Evolutionary conservation across 2,888 invertebrate species (phyloP).

Genomic region (Trimorus sp.): DNA sequence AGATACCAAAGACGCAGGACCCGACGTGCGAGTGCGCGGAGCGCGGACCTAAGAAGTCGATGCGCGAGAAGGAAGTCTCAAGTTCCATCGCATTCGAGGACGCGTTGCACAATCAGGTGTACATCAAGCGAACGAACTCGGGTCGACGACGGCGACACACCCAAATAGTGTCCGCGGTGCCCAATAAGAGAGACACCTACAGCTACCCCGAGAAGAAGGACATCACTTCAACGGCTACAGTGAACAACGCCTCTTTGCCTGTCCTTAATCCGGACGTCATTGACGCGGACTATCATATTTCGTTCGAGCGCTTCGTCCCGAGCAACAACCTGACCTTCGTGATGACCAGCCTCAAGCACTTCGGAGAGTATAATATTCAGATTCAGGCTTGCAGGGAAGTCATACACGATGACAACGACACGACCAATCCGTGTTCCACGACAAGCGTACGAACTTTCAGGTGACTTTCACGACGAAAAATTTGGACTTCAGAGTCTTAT

Average conservation of each 20-base stretch:
- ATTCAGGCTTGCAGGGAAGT: conserved; percentile 90
- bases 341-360: conserved; percentile 88
- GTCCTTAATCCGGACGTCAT: conserved; percentile 51
- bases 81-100: conserved; percentile 90
- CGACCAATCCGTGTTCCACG: conserved; percentile 83
- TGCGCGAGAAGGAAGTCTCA: conserved; percentile 85
- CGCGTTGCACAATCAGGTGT: conserved; percentile 89
- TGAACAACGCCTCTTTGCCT: background rate
- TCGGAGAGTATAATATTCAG: conserved; percentile 88
- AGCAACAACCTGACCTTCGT: conserved; percentile 80
- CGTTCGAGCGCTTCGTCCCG: conserved; percentile 72
- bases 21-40: conserved; percentile 81
- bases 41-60: conserved; percentile 80
- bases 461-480: no score
- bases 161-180: conserved; percentile 48
- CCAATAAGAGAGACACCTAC: conserved; percentile 44
- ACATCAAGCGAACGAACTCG: conserved; percentile 82
- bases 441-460: conserved; percentile 80
- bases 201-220: conserved; percentile 65
- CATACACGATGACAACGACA: conserved; percentile 82
- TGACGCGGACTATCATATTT: conserved; percentile 59
- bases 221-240: background rate
- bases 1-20: conserved; percentile 74
- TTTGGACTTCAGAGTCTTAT: no score
- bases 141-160: conserved; percentile 70